Evolutionary conservation across 1,140 invertebrate genomes (phyloP), one percentile per base, ranked within the genome.

Genomic region (Danaus plexippus): DNA sequence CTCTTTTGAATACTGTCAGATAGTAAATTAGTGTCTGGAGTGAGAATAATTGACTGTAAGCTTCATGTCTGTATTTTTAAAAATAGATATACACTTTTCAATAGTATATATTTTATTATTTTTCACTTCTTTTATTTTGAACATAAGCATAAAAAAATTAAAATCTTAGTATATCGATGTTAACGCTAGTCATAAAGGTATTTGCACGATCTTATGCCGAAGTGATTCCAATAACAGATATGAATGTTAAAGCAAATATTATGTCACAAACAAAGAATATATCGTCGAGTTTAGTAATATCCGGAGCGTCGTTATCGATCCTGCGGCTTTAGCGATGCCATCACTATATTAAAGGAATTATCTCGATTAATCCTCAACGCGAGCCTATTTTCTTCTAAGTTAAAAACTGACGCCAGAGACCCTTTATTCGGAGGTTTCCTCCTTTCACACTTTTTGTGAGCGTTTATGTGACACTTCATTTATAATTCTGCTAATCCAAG

Each of bases 401-500:
- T 74, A 73, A 78, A 74, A 78, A 74, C 67, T 68, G 71, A 78
- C 71, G 67, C 65, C 68, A 62, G 63, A 63, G 57, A 66, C 69
- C 66, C 67, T 63, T 66, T 69, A 80, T 73, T 73, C 73, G 64
- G 64, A 67, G 69, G 67, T 73, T 73, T 74, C 69, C 72, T 71
- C 68, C 66, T 69, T 79, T 75, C 69, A 73, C 75, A 69, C 76
- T 85, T 83, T 82, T 82, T 83, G 73, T 68, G 64, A 63, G 65
- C 66, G 54, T 77, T 79, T 70, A 53, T 57, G 76, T 82, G 79
- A 82, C 79, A 85, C 73, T 71, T 81, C 80, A 85, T 85, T 85
- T 85, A 84, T 84, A 85, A 85, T 82, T 82, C 79, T 63, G 71
- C 76, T 84, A 85, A 85, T 78, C 73, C 77, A 74, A 80, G 75